phyloP scores from a whole-genome alignment of 2,113 vertebrate species.

The Scolopax mira region DNA sequence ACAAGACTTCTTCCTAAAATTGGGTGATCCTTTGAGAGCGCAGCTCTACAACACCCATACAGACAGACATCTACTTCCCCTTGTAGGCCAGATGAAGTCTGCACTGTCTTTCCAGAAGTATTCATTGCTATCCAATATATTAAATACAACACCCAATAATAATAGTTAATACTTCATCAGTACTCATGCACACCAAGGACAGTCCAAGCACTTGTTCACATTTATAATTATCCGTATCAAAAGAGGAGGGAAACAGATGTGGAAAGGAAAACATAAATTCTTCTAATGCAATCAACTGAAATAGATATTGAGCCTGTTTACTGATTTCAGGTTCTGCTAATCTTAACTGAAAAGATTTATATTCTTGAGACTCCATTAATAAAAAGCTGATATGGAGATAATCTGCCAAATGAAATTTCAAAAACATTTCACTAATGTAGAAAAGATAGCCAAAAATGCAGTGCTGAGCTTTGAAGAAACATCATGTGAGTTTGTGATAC shows the following conservation, averaged over 20 bases:
- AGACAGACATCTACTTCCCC: background rate
- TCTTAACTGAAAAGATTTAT: background rate
- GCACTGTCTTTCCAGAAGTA: background rate
- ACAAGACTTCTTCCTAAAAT: background rate
- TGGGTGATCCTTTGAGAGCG: background rate
- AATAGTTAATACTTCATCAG: background rate
- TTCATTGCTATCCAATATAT: background rate
- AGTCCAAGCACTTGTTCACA: accelerated
- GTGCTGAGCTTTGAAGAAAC: background rate
- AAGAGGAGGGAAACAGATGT: background rate
- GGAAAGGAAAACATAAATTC: background rate
- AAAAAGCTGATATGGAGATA: background rate
- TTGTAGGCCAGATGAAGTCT: background rate
- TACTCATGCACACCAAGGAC: background rate
- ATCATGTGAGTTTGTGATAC: background rate
- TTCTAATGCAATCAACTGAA: background rate
- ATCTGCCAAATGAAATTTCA: background rate
- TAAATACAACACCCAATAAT: background rate
- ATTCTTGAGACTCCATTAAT: background rate
- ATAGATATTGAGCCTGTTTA: background rate
- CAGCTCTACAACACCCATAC: accelerated
- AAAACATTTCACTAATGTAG: background rate
- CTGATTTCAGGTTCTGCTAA: background rate
- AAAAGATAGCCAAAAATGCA: background rate
- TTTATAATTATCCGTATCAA: background rate